A percentile compares a stretch with the other conserved stretches of the same genome.
These are phyloP conservation scores for Drosophila pseudoobscura DNA, from an alignment of 1,140 invertebrate genomes.

Conservation along the genomic window DNA sequence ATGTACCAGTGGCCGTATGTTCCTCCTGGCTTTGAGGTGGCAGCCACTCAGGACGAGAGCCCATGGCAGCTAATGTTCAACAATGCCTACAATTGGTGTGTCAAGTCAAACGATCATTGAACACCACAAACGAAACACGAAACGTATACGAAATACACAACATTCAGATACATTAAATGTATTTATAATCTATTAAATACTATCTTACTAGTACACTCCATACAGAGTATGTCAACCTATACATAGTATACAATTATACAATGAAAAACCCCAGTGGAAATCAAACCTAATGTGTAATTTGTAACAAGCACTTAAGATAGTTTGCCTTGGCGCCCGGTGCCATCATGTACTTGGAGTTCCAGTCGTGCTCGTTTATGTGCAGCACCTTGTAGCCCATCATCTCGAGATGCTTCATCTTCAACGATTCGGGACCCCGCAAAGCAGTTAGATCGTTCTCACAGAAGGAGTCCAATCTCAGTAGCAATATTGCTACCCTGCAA, in stretches of 20 bases:
- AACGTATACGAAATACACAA: background rate
- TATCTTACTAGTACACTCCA: conserved; percentile 1
- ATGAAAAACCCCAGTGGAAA: background rate
- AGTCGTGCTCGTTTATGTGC: conserved; percentile 84
- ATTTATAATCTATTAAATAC: background rate
- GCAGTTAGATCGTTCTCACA: conserved; percentile 78
- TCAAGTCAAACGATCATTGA: conserved; percentile 1
- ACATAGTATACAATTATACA: conserved; percentile 7
- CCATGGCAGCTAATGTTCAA: conserved; percentile 97
- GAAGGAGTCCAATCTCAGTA: conserved; percentile 81
- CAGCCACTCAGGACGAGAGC: conserved; percentile 84
- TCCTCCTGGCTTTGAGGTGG: conserved; percentile 83
- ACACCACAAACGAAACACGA: background rate
- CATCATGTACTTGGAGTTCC: conserved; percentile 84
- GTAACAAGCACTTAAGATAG: conserved; percentile 80
- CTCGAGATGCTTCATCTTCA: conserved; percentile 85
- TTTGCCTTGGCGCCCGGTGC: conserved; percentile 79
- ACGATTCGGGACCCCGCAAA: conserved; percentile 82
- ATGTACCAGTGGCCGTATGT: conserved; percentile 94
- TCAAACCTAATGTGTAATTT: conserved; percentile 53
- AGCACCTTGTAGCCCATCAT: conserved; percentile 86
- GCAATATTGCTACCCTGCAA: conserved; percentile 82
- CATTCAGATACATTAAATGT: background rate
- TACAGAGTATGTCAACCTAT: conserved; percentile 15
- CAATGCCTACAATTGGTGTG: conserved; percentile 93